These are phyloP conservation scores for Belonocnema kinseyi DNA, from an alignment of 1,140 invertebrate genomes.

Conservation along the genomic window DNA sequence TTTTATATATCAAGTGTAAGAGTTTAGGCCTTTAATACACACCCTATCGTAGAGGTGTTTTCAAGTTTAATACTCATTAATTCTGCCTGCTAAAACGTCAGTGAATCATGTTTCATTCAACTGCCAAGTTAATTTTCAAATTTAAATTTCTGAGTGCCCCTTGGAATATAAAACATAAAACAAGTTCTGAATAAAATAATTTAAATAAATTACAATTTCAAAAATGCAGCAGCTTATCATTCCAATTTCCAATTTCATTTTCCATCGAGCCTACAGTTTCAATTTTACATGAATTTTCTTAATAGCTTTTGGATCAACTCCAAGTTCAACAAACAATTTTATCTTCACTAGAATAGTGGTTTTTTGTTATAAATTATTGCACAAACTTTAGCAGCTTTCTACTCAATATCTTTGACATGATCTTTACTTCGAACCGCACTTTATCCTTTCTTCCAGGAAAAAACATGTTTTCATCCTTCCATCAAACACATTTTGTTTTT, in stretches of 20 bases:
- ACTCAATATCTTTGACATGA: conserved; percentile 11
- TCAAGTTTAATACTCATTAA: conserved; percentile 14
- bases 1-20: background rate
- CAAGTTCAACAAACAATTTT: conserved; percentile 15
- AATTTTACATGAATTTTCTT: conserved; percentile 16
- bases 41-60: conserved; percentile 11
- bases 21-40: background rate
- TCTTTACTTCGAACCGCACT: background rate
- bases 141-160: background rate
- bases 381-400: background rate
- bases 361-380: conserved; percentile 4
- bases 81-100: conserved; percentile 19
- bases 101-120: conserved; percentile 25
- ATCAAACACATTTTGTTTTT: background rate
- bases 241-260: too few species aligned
- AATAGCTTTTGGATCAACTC: conserved; percentile 1
- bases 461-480: conserved; percentile 20
- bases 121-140: conserved; percentile 24
- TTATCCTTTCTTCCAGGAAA: conserved; percentile 17
- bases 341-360: conserved; percentile 8
- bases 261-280: background rate
- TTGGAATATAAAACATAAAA: background rate
- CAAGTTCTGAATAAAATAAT: background rate
- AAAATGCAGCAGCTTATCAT: too few species aligned
- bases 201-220: background rate